Conservation (phyloP, 2,888 invertebrate genomes). For the Antitype chi region DNA sequence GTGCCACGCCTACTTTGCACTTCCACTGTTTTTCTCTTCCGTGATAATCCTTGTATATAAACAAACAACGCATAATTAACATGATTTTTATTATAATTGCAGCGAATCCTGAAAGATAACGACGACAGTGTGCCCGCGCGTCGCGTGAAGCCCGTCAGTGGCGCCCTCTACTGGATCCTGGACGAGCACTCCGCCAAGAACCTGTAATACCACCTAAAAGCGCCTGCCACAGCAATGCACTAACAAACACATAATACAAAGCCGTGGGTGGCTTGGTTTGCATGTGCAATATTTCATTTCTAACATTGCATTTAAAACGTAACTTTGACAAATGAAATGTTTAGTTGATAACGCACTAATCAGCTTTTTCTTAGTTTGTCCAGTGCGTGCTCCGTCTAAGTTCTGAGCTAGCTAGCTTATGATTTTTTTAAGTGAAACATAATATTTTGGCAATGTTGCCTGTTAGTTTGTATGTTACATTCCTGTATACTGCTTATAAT, state of each 20-base stretch:
- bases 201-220: conserved; percentile 66
- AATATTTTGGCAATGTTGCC: conserved; percentile 47
- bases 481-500: conserved; percentile 68
- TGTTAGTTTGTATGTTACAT: conserved; percentile 65
- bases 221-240: conserved; percentile 21
- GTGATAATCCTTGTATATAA: too few relatives aligned
- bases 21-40: too few relatives aligned
- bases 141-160: conserved; percentile 92
- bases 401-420: conserved; percentile 44
- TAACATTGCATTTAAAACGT: conserved; percentile 47
- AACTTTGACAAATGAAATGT: conserved; percentile 18
- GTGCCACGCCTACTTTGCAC: too few relatives aligned
- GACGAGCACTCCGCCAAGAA: conserved; percentile 89
- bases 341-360: conserved; percentile 38
- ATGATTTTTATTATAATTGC: conserved; percentile 74
- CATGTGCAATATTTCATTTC: conserved; percentile 32
- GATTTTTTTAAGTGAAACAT: conserved; percentile 53
- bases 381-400: conserved; percentile 46
- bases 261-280: conserved; percentile 27
- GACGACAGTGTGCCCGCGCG: conserved; percentile 95
- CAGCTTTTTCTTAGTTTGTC: conserved; percentile 26
- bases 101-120: conserved; percentile 94
- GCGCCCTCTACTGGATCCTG: conserved; percentile 92
- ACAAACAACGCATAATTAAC: too few relatives aligned
- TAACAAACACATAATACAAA: conserved; percentile 34